Evolutionary conservation across 2,113 vertebrate species (phyloP).

Genomic region (Carettochelys insculpta): DNA sequence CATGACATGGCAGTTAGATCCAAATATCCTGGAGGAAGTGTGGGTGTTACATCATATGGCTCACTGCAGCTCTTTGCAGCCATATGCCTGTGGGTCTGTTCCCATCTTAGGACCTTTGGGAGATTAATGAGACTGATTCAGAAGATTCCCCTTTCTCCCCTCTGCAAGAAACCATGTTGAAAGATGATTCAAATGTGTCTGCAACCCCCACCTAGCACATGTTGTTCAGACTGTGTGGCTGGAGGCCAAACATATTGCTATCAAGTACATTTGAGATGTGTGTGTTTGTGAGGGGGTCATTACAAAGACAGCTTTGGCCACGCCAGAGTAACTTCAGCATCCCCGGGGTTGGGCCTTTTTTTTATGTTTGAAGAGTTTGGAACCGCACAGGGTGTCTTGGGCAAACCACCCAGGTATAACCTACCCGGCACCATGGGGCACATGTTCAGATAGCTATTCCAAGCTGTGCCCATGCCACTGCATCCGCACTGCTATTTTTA

Average conservation of each 20-base stretch:
- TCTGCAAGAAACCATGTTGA: not conserved
- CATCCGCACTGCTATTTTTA: not conserved
- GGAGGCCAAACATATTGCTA: not conserved
- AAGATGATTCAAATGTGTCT: not conserved
- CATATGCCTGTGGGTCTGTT: not conserved
- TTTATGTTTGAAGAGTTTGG: rapidly evolving
- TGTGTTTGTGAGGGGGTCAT: not conserved
- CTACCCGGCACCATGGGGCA: not conserved
- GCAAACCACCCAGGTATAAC: not conserved
- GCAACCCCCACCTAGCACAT: not conserved
- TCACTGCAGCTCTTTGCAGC: constrained; percentile 10
- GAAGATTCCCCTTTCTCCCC: not conserved
- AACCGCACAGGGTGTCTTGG: not conserved
- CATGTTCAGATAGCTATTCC: not conserved
- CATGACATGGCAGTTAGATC: constrained; percentile 21
- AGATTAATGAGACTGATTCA: not conserved
- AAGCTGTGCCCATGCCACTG: not conserved
- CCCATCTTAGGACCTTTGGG: not conserved
- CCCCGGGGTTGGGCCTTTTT: not conserved
- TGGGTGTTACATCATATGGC: constrained; percentile 33
- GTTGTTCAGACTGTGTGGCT: not conserved
- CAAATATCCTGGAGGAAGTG: constrained; percentile 45
- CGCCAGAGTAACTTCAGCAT: not conserved
- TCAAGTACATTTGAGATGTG: not conserved
- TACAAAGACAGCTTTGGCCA: not conserved